phyloP scores from a whole-genome alignment of 1,140 invertebrate genomes.

The Heliothis virescens region DNA sequence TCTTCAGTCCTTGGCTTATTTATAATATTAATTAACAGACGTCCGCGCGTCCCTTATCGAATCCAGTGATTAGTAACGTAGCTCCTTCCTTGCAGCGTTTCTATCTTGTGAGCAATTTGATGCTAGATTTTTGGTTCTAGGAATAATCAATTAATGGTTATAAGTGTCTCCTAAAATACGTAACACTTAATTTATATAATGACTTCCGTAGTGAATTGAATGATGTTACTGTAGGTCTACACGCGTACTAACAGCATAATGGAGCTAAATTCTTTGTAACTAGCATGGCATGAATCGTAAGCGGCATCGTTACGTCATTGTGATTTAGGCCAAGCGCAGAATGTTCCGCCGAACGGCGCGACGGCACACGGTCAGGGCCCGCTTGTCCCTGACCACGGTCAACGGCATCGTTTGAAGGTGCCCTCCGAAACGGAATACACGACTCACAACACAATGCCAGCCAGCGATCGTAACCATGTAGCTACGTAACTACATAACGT shows the following conservation, averaged over 20 bases:
- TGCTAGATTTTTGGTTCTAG: too few species aligned
- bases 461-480: slow-evolving; percentile 2
- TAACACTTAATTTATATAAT: too few species aligned
- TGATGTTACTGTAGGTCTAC: too few species aligned
- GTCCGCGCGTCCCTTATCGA: too few species aligned
- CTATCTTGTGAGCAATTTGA: too few species aligned
- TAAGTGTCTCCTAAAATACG: too few species aligned
- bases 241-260: background rate
- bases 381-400: slow-evolving; percentile 81
- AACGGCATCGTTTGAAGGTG: slow-evolving; percentile 82
- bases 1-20: too few species aligned
- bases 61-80: too few species aligned
- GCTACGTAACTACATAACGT: background rate
- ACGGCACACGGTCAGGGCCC: slow-evolving; percentile 69
- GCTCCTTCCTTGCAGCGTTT: too few species aligned
- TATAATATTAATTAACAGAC: too few species aligned
- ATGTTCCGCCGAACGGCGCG: slow-evolving; percentile 55
- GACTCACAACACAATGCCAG: slow-evolving; percentile 19
- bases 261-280: background rate
- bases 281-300: slow-evolving; percentile 19
- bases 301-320: slow-evolving; percentile 65
- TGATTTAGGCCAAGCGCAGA: slow-evolving; percentile 53
- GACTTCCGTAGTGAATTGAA: too few species aligned
- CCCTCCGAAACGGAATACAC: slow-evolving; percentile 63
- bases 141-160: too few species aligned